These are phyloP conservation scores for Cygnus olor DNA, from an alignment of 2,797 vertebrate species.

Conservation along the genomic window DNA sequence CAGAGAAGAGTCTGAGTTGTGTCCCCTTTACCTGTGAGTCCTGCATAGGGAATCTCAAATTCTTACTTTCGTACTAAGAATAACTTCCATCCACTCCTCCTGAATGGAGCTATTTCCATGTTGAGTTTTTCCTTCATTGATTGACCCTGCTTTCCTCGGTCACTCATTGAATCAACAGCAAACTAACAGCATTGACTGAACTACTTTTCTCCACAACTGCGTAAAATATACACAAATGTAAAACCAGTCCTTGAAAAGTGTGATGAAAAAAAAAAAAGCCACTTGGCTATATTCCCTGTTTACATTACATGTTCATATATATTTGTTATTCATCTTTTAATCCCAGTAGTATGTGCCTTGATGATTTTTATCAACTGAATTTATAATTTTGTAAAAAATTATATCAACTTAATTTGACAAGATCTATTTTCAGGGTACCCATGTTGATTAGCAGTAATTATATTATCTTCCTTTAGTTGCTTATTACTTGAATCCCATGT, in stretches of 20 bases:
- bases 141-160: background rate
- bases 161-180: background rate
- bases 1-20: background rate
- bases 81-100: background rate
- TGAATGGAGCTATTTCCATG: background rate
- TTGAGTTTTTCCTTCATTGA: background rate
- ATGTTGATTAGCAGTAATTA: slow-evolving; percentile 35
- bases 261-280: background rate
- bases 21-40: background rate
- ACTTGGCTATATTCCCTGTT: background rate
- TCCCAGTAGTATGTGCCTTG: background rate
- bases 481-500: slow-evolving; percentile 5
- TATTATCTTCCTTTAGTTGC: background rate
- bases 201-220: background rate
- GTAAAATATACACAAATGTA: background rate
- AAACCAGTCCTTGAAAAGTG: background rate
- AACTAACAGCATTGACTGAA: background rate
- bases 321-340: background rate
- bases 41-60: background rate
- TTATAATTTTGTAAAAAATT: slow-evolving; percentile 25
- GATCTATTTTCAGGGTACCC: background rate
- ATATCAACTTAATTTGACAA: background rate
- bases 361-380: background rate
- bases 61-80: background rate
- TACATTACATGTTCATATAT: background rate